A percentile compares a stretch with the other conserved stretches of the same genome.
Evolutionary conservation across 2,113 vertebrate genomes (phyloP).

Genomic region (Barbus barbus): DNA sequence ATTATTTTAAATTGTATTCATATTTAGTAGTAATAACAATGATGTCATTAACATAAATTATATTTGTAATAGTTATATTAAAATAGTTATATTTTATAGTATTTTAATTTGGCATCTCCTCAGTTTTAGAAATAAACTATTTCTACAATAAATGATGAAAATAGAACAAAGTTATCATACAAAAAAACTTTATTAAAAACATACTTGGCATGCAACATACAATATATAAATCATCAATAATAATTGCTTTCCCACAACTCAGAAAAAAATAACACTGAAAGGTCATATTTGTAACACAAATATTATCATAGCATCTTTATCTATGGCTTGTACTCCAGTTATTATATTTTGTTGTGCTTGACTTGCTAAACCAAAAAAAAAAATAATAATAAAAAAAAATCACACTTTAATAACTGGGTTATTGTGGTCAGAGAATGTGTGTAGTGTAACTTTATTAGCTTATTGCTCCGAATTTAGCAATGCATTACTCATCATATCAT

Average conservation of each 20-base stretch:
- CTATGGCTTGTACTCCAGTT: conserved; percentile 58
- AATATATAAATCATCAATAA: conserved; percentile 3
- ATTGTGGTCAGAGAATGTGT: not conserved
- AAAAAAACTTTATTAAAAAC: conserved; percentile 19
- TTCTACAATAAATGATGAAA: not conserved
- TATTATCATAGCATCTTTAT: conserved; percentile 25
- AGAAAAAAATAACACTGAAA: not conserved
- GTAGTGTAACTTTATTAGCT: not conserved
- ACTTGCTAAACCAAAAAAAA: not conserved
- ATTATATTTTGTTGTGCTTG: conserved; percentile 10
- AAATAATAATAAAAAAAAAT: conserved; percentile 19
- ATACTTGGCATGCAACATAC: not conserved
- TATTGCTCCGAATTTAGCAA: not conserved
- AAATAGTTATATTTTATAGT: too few relatives aligned
- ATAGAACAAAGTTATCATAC: not conserved
- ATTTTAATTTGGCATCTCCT: too few relatives aligned
- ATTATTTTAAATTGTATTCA: not conserved
- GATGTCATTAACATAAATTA: not conserved
- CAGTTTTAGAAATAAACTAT: too few relatives aligned
- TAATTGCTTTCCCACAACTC: not conserved
- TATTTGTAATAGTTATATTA: not conserved
- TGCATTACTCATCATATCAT: not conserved
- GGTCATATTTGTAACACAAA: conserved; percentile 16
- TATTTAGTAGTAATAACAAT: not conserved
- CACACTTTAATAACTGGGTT: too few relatives aligned